Conservation (phyloP, 2,888 invertebrate genomes). For the Callinectes sapidus region DNA sequence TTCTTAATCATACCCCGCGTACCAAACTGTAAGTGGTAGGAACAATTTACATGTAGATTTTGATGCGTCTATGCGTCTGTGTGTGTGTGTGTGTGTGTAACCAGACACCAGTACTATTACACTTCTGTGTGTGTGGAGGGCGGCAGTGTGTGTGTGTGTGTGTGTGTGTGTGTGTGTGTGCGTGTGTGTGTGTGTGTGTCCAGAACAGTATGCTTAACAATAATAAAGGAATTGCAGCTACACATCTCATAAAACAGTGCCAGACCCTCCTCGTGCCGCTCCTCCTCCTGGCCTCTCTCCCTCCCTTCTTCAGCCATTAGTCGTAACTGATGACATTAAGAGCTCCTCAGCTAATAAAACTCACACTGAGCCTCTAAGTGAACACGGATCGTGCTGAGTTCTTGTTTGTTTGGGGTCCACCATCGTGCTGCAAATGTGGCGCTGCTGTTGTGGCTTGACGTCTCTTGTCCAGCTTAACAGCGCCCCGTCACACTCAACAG, state of each 20-base stretch:
- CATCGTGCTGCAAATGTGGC: background rate
- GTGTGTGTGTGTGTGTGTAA: conserved; percentile 33
- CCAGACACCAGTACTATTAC: background rate
- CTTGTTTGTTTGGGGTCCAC: conserved; percentile 29
- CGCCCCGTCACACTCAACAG: background rate
- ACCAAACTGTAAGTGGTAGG: background rate
- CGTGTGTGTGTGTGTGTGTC: conserved; percentile 39
- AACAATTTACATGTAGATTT: background rate
- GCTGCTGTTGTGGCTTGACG: background rate
- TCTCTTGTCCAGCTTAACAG: background rate
- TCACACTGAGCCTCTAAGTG: conserved; percentile 17
- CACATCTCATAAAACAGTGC: conserved; percentile 24
- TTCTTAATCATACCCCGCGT: background rate
- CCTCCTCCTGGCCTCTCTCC: background rate
- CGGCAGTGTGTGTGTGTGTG: conserved; percentile 42
- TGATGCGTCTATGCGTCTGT: background rate
- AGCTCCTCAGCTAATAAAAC: conserved; percentile 20
- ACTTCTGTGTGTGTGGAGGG: conserved; percentile 23
- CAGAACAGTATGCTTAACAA: conserved; percentile 19
- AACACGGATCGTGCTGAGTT: conserved; percentile 7
- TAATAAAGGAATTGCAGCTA: conserved; percentile 13
- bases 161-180: conserved; percentile 51
- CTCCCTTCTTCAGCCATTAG: background rate
- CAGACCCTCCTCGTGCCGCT: background rate
- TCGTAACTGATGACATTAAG: conserved; percentile 34